phyloP scores from a whole-genome alignment of 2,113 vertebrate species.

The Mesoclemmys tuberculata region DNA sequence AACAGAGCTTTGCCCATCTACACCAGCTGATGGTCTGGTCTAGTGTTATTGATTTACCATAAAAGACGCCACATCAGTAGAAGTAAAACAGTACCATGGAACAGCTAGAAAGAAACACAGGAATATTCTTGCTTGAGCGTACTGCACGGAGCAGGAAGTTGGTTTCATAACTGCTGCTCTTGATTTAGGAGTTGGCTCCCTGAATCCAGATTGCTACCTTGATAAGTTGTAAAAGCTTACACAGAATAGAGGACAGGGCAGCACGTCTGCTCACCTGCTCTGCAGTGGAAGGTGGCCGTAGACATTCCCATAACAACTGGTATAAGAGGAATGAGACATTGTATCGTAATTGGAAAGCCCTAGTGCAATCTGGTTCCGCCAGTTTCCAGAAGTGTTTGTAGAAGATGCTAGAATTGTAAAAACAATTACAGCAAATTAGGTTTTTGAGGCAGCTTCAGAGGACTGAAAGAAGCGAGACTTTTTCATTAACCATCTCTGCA shows the following conservation, averaged over 20 bases:
- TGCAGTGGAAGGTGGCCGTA: conserved; percentile 85
- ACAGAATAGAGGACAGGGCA: not conserved
- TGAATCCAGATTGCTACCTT: not conserved
- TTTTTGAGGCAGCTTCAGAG: not conserved
- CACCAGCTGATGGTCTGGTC: not conserved
- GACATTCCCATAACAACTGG: conserved; percentile 82
- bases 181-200: not conserved
- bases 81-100: not conserved
- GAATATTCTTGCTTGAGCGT: rapidly evolving
- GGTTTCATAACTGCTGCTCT: rapidly evolving
- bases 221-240: not conserved
- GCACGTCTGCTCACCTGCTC: conserved; percentile 85
- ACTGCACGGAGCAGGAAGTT: rapidly evolving
- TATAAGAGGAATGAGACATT: conserved; percentile 80
- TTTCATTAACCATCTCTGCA: rapidly evolving
- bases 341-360: conserved; percentile 84
- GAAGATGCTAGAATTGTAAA: conserved; percentile 80
- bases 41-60: not conserved
- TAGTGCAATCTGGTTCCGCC: conserved; percentile 82
- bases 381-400: too few relatives aligned
- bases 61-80: not conserved
- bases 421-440: not conserved
- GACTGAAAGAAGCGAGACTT: not conserved
- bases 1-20: not conserved
- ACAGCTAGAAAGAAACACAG: not conserved